Evolutionary conservation across 1,140 invertebrate species (phyloP).

Genomic region (Physella acuta): DNA sequence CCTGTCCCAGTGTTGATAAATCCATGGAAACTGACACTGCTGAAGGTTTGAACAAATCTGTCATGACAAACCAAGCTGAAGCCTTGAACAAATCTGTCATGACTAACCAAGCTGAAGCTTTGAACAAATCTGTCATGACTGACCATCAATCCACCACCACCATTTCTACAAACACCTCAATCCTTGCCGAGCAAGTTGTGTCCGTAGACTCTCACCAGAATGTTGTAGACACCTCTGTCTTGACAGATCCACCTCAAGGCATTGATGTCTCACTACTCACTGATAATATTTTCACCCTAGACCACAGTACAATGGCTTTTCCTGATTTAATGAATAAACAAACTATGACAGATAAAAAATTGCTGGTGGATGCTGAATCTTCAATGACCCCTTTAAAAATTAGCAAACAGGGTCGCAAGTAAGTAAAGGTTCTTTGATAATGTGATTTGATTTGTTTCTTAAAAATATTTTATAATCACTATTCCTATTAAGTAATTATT

Average conservation of each 20-base stretch:
- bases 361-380: conserved; percentile 22
- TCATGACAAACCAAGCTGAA: too few relatives aligned
- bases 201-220: too few relatives aligned
- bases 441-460: background rate
- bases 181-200: too few relatives aligned
- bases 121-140: too few relatives aligned
- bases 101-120: too few relatives aligned
- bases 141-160: too few relatives aligned
- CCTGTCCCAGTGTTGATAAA: too few relatives aligned
- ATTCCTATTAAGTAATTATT: too few relatives aligned
- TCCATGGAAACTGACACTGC: too few relatives aligned
- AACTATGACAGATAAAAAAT: conserved; percentile 31
- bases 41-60: too few relatives aligned
- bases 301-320: conserved; percentile 25
- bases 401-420: conserved; percentile 37
- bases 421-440: conserved; percentile 1
- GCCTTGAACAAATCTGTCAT: too few relatives aligned
- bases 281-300: conserved; percentile 10
- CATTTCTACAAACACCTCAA: too few relatives aligned
- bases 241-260: background rate
- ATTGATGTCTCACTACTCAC: conserved; percentile 14
- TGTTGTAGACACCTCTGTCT: background rate
- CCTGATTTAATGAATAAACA: conserved; percentile 14
- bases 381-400: conserved; percentile 43
- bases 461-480: background rate